These are phyloP conservation scores for Calliphora vicina DNA, from an alignment of 1,140 invertebrate genomes.

Conservation along the genomic window DNA sequence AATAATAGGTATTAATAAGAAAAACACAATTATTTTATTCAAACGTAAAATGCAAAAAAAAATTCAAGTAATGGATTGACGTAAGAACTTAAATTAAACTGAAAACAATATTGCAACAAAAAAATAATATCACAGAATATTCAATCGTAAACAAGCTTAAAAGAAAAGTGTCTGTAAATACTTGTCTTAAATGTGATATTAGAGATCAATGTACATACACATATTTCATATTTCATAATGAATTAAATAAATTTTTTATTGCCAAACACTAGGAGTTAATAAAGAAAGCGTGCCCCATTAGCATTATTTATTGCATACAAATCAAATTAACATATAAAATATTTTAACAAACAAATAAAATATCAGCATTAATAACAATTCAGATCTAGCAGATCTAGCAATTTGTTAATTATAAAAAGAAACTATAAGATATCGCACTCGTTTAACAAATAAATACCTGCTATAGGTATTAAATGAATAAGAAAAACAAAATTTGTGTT, in stretches of 20 bases:
- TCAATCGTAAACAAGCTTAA: not conserved
- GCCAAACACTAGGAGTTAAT: not conserved
- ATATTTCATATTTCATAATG: not conserved
- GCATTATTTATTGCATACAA: too few species aligned
- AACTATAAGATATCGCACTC: not conserved
- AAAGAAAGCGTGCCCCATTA: not conserved
- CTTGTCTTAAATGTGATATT: too few species aligned
- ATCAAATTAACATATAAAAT: not conserved
- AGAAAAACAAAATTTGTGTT: not conserved
- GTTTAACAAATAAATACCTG: not conserved
- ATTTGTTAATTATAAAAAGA: not conserved
- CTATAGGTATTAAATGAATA: too few species aligned
- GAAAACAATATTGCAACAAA: not conserved
- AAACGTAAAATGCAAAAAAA: not conserved
- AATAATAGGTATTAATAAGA: not conserved
- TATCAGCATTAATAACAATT: not conserved
- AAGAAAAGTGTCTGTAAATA: not conserved
- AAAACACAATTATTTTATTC: not conserved
- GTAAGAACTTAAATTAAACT: not conserved
- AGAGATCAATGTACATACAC: too few species aligned
- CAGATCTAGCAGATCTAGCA: too few species aligned
- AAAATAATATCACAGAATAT: too few species aligned
- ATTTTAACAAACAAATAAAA: not conserved
- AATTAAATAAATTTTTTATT: not conserved
- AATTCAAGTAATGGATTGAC: not conserved